A percentile compares a stretch with the other conserved stretches of the same genome.
Conservation (phyloP, 2,113 vertebrate species). For the Muntiacus reevesi region DNA sequence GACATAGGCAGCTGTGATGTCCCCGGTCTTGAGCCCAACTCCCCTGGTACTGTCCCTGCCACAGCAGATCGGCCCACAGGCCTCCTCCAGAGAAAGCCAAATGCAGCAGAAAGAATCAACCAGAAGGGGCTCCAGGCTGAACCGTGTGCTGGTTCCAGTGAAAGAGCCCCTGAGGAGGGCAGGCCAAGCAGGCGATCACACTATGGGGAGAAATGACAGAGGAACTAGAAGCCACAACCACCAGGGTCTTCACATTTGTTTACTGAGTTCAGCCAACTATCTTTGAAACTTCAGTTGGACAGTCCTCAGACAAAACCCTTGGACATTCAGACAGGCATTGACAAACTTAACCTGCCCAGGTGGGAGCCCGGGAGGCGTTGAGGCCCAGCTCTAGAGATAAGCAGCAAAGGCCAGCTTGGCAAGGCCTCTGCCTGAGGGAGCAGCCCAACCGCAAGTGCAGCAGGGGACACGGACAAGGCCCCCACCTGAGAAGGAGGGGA, state of each 20-base stretch:
- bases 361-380: accelerated
- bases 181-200: neutral
- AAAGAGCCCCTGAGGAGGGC: neutral
- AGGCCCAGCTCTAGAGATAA: neutral
- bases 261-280: conserved; percentile 61
- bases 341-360: conserved; percentile 2
- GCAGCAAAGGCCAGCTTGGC: neutral
- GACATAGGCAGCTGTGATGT: accelerated
- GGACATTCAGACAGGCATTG: neutral
- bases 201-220: neutral
- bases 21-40: accelerated
- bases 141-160: accelerated
- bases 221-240: conserved; percentile 50
- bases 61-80: neutral
- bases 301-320: conserved; percentile 64
- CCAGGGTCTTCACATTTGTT: conserved; percentile 31
- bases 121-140: neutral
- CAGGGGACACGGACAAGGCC: neutral
- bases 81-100: neutral
- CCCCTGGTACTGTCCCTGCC: neutral
- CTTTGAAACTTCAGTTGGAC: conserved; percentile 33
- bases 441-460: accelerated
- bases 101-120: neutral
- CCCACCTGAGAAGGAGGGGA: neutral
- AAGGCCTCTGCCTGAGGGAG: neutral